These are phyloP conservation scores for Butorides virescens DNA, from an alignment of 2,113 vertebrate genomes.

Conservation along the genomic window DNA sequence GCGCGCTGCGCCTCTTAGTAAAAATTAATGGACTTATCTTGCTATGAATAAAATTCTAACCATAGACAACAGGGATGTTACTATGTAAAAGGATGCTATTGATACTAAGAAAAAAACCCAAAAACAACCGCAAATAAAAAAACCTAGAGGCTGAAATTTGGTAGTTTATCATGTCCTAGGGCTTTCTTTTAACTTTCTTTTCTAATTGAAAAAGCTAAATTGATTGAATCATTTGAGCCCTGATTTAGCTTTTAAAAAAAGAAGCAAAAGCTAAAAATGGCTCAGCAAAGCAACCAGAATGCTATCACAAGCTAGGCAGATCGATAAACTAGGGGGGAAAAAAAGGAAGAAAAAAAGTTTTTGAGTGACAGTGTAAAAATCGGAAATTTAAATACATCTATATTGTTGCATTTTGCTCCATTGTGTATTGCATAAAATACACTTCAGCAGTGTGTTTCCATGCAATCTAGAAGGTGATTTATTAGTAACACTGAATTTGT, in stretches of 20 bases:
- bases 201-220: conserved; percentile 71
- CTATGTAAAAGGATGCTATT: background rate
- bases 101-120: background rate
- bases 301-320: conserved; percentile 75
- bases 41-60: background rate
- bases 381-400: conserved; percentile 75
- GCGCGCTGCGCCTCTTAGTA: background rate
- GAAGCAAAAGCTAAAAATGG: conserved; percentile 78
- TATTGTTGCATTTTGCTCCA: conserved; percentile 58
- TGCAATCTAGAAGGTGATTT: conserved; percentile 64
- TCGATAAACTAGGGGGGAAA: conserved; percentile 65
- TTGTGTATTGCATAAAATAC: conserved; percentile 54
- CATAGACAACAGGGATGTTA: background rate
- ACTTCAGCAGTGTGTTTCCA: conserved; percentile 33
- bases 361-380: conserved; percentile 80
- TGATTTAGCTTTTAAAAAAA: conserved; percentile 77
- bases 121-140: background rate
- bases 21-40: background rate
- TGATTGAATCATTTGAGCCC: conserved; percentile 75
- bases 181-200: conserved; percentile 69
- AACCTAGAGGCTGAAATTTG: background rate
- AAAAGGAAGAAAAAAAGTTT: conserved; percentile 63
- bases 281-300: conserved; percentile 66
- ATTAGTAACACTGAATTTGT: conserved; percentile 56
- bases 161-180: conserved; percentile 38